Percentiles rank a stretch among this genome's conserved stretches.
phyloP scores from a whole-genome alignment of 1,140 invertebrate species.

The Alviniconcha marisindica region DNA sequence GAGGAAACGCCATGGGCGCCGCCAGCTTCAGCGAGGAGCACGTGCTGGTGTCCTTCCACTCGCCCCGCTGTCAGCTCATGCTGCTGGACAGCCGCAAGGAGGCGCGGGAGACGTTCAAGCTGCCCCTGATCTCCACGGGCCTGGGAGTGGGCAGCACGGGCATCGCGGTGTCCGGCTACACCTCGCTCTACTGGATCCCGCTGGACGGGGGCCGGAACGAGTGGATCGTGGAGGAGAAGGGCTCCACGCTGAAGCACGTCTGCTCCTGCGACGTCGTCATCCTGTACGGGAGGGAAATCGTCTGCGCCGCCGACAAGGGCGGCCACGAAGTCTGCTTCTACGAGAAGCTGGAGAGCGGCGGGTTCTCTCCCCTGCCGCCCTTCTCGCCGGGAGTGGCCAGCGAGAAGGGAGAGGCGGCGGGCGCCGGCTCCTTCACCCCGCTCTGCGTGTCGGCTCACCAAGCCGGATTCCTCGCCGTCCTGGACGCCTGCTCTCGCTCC shows the following conservation, averaged over 20 bases:
- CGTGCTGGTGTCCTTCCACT: background rate
- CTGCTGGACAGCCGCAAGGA: background rate
- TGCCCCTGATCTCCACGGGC: background rate
- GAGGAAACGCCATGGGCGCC: conserved; percentile 18
- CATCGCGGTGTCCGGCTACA: conserved; percentile 21
- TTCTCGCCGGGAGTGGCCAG: background rate
- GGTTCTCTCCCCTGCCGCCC: conserved; percentile 44
- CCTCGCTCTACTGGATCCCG: conserved; percentile 11
- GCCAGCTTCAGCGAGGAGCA: background rate
- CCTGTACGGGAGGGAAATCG: conserved; percentile 16
- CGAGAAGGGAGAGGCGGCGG: background rate
- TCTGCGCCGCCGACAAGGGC: conserved; percentile 57
- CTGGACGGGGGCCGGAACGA: conserved; percentile 21
- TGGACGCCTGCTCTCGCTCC: background rate
- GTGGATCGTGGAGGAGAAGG: conserved; percentile 19
- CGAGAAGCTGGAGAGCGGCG: conserved; percentile 39
- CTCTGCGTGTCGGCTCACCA: background rate
- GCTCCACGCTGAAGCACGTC: conserved; percentile 1
- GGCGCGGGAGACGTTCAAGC: background rate
- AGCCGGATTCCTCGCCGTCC: background rate
- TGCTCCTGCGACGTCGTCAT: conserved; percentile 29
- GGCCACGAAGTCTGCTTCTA: conserved; percentile 53
- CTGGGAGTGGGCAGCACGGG: conserved; percentile 24
- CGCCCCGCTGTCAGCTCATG: conserved; percentile 4
- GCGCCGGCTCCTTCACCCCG: background rate